phyloP scores from a whole-genome alignment of 1,140 invertebrate species.

The Lithobius niger region DNA sequence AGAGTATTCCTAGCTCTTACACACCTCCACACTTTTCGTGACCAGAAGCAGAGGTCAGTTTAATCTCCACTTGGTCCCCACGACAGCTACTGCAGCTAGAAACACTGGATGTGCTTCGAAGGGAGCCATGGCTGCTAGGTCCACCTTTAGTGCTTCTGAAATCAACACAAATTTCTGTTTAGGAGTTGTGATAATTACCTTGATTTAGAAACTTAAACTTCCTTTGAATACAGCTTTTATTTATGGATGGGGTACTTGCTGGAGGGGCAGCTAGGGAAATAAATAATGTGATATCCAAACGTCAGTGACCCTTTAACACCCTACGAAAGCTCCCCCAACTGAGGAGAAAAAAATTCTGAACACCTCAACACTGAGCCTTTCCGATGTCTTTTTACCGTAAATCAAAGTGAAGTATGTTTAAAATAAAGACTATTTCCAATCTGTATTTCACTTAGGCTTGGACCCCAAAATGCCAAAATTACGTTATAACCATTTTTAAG shows the following conservation, averaged over 20 bases:
- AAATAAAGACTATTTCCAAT: background rate
- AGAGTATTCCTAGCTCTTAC: no score
- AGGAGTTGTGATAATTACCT: background rate
- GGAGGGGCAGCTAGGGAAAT: background rate
- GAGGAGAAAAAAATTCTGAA: no score
- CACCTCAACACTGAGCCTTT: no score
- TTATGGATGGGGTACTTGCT: background rate
- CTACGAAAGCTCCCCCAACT: no score
- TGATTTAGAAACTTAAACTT: background rate
- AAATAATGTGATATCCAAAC: no score
- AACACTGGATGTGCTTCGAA: constrained; percentile 20
- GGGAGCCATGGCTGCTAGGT: constrained; percentile 19
- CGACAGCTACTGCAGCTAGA: constrained; percentile 8
- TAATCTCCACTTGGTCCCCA: constrained; percentile 1
- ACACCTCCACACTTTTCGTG: constrained; percentile 16
- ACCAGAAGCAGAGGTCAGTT: constrained; percentile 9
- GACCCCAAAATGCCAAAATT: background rate
- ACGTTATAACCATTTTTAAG: background rate
- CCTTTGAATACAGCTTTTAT: background rate
- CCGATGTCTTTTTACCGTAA: no score
- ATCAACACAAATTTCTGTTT: background rate
- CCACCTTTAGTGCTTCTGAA: constrained; percentile 17
- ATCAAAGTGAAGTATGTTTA: no score
- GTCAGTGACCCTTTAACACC: no score
- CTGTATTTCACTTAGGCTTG: background rate